Conservation (phyloP, 2,888 invertebrate species). For the Chesias legatella region DNA sequence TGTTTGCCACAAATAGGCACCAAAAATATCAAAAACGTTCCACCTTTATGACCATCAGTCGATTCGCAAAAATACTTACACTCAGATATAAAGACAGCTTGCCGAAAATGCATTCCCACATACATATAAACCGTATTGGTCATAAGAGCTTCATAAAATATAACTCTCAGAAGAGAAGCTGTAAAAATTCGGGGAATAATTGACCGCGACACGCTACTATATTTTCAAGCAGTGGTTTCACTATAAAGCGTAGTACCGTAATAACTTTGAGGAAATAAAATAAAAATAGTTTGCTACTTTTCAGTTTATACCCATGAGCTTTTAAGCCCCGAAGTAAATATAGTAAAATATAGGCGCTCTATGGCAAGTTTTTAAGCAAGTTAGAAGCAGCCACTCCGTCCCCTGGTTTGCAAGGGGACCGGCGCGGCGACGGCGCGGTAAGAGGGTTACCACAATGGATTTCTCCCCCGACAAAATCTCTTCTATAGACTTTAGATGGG, state of each 20-base stretch:
- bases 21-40: too few species aligned
- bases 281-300: conserved; percentile 18
- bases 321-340: conserved; percentile 17
- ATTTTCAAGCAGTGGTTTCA: conserved; percentile 15
- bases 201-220: conserved; percentile 17
- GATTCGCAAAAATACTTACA: background rate
- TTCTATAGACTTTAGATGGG: conserved; percentile 29
- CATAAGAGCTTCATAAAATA: conserved; percentile 27
- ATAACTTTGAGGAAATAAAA: conserved; percentile 19
- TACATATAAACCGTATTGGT: conserved; percentile 21
- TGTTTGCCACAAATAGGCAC: too few species aligned
- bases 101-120: conserved; percentile 20
- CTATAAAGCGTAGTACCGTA: conserved; percentile 15
- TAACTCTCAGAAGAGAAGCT: conserved; percentile 16
- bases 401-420: conserved; percentile 53
- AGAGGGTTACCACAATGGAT: conserved; percentile 75
- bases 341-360: conserved; percentile 38
- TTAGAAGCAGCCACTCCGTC: conserved; percentile 51
- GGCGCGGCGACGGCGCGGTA: conserved; percentile 36
- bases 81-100: conserved; percentile 5
- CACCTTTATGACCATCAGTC: background rate
- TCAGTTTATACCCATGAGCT: conserved; percentile 10
- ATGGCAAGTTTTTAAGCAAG: conserved; percentile 47
- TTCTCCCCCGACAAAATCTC: conserved; percentile 66
- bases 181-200: conserved; percentile 21